Percentiles rank a stretch among this genome's conserved stretches.
Evolutionary conservation across 2,797 vertebrate genomes (phyloP).

Genomic region (Xiphorhynchus erythropygius): DNA sequence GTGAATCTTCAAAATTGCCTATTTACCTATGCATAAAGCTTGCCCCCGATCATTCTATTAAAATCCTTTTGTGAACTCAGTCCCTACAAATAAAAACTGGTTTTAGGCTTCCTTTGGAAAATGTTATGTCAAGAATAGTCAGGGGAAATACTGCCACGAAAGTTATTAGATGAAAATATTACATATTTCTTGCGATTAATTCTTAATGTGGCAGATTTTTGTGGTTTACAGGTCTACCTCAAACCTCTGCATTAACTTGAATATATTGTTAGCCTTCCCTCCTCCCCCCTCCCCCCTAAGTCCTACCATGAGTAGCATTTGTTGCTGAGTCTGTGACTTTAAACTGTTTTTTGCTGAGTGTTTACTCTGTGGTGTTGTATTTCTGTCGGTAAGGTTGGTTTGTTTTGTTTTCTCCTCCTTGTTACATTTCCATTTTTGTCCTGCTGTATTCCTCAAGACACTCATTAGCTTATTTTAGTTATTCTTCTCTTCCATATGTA

Average conservation of each 20-base stretch:
- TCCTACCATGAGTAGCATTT: conserved; percentile 32
- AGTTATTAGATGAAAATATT: not conserved
- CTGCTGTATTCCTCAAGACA: conserved; percentile 13
- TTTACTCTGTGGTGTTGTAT: conserved; percentile 19
- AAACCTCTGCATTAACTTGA: conserved; percentile 5
- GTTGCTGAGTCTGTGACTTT: conserved; percentile 33
- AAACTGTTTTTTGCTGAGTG: not conserved
- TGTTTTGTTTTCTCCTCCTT: not conserved
- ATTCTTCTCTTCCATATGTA: not conserved
- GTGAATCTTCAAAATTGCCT: not conserved
- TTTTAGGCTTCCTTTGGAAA: conserved; percentile 11
- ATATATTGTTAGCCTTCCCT: not conserved
- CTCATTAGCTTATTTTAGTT: conserved; percentile 27
- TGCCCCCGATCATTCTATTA: not conserved
- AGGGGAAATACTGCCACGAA: conserved; percentile 1
- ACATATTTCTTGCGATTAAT: not conserved
- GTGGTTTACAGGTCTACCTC: conserved; percentile 48
- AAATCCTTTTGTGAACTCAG: not conserved
- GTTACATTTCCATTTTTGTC: conserved; percentile 10
- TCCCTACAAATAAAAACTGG: not conserved
- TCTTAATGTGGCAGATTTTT: conserved; percentile 34
- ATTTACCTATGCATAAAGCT: not conserved
- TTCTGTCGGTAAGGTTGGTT: not conserved
- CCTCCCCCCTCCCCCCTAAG: not conserved
- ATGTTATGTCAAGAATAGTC: conserved; percentile 28